A percentile compares a stretch with the other conserved stretches of the same genome.
These are phyloP conservation scores for Solen grandis DNA, from an alignment of 1,140 invertebrate genomes.

Conservation along the genomic window DNA sequence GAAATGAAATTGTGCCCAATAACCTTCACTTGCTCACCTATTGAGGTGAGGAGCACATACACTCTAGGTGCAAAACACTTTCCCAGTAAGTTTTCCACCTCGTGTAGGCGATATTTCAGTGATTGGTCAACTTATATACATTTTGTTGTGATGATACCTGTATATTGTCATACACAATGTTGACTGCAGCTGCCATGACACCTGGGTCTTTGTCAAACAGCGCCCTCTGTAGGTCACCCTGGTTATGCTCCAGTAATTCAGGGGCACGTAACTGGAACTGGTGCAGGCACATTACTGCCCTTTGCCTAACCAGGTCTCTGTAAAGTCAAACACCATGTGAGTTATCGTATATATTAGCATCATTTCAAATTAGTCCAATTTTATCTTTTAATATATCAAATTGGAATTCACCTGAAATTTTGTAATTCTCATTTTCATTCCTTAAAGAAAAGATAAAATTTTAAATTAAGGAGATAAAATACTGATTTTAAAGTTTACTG, in stretches of 20 bases:
- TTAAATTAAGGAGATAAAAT: too few relatives aligned
- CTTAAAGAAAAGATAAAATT: too few relatives aligned
- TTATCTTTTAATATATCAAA: neutral
- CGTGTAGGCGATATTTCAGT: too few relatives aligned
- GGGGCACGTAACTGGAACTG: conserved; percentile 36
- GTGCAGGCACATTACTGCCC: conserved; percentile 45
- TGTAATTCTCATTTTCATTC: neutral
- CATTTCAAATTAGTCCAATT: neutral
- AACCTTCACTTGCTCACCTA: too few relatives aligned
- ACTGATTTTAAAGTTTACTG: too few relatives aligned
- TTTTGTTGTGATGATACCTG: too few relatives aligned
- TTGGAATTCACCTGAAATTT: neutral
- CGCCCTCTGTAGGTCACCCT: conserved; percentile 5
- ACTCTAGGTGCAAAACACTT: too few relatives aligned
- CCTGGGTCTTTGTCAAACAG: conserved; percentile 52
- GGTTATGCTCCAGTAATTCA: conserved; percentile 33
- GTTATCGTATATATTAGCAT: too few relatives aligned
- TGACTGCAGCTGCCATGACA: conserved; percentile 50
- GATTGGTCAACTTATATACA: too few relatives aligned
- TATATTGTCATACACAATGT: conserved; percentile 21
- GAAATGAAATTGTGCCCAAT: too few relatives aligned
- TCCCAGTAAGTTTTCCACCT: too few relatives aligned
- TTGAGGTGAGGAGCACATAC: too few relatives aligned
- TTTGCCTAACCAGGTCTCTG: conserved; percentile 47
- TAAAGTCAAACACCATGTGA: neutral